Conservation (phyloP, 2,888 invertebrate genomes). For the Agonopterix subpropinquella region DNA sequence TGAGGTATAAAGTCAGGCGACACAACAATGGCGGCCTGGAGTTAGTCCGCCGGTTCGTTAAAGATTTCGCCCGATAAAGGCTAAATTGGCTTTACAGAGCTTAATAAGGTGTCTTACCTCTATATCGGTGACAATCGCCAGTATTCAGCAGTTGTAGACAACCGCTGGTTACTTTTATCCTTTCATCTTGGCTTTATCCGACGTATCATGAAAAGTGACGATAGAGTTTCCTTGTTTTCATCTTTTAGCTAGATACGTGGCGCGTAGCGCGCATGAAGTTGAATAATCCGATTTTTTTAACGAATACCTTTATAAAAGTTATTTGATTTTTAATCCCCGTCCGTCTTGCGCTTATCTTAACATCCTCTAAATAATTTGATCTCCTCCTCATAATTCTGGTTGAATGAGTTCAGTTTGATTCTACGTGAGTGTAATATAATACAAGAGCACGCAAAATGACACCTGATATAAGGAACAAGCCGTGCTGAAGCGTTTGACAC, state of each 20-base stretch:
- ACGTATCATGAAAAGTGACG: background rate
- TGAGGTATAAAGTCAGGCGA: conserved; percentile 43
- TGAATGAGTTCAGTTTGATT: conserved; percentile 14
- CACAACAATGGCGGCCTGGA: conserved; percentile 53
- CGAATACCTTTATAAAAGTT: no score
- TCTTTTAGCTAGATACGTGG: no score
- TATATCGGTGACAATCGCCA: conserved; percentile 34
- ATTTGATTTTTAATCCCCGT: background rate
- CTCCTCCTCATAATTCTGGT: conserved; percentile 52
- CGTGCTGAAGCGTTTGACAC: conserved; percentile 37
- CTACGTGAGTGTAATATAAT: conserved; percentile 44
- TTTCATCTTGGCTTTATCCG: background rate
- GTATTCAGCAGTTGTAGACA: conserved; percentile 18
- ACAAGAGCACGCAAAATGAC: conserved; percentile 50
- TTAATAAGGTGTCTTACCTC: conserved; percentile 43
- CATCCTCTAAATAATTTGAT: conserved; percentile 9
- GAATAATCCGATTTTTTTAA: no score
- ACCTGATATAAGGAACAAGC: conserved; percentile 43
- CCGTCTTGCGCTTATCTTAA: background rate
- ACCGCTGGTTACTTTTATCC: conserved; percentile 16
- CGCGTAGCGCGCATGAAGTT: no score
- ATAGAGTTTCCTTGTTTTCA: background rate
- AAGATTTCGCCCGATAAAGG: conserved; percentile 58
- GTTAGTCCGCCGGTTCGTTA: conserved; percentile 38
- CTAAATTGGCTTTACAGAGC: conserved; percentile 53